These are phyloP conservation scores for Spongilla lacustris DNA, from an alignment of 37 sponge, comb jelly and placozoan species.

Conservation along the genomic window DNA sequence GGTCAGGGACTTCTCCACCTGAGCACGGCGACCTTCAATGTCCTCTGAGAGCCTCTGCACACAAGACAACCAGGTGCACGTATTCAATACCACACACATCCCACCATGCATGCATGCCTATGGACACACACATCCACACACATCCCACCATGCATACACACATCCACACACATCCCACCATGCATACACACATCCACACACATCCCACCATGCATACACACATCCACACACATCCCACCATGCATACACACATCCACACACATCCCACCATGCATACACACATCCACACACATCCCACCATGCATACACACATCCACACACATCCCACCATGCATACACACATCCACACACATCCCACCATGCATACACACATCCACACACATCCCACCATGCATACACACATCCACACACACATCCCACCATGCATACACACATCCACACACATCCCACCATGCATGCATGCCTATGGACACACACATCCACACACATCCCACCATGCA, in stretches of 20 bases:
- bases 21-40: slow-evolving; percentile 24
- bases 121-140: background rate
- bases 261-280: background rate
- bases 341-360: slow-evolving; percentile 36
- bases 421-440: background rate
- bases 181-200: slow-evolving; percentile 9
- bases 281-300: background rate
- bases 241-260: too few relatives aligned
- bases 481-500: background rate
- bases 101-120: background rate
- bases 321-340: background rate
- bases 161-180: background rate
- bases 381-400: background rate
- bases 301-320: background rate
- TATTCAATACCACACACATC: background rate
- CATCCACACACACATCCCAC: background rate
- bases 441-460: background rate
- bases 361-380: slow-evolving; percentile 12
- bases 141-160: background rate
- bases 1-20: slow-evolving; percentile 37
- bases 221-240: background rate
- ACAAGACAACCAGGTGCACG: background rate
- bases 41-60: slow-evolving; percentile 18
- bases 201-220: background rate
- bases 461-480: background rate